Base-by-base conservation (phyloP, 2,797 vertebrate genomes). In the Coendou prehensilis region DNA sequence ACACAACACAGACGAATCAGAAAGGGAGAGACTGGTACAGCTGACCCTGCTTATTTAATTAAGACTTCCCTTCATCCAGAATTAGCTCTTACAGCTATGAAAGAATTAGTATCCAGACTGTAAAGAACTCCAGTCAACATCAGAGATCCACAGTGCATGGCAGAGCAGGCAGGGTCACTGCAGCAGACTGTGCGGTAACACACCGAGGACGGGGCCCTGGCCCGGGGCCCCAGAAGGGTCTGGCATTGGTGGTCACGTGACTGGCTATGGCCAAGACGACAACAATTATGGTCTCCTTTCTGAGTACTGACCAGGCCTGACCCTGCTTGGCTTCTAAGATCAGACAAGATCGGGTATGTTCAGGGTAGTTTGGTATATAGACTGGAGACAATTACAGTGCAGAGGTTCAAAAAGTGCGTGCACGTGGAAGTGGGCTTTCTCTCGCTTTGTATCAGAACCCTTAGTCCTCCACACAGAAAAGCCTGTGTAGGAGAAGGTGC, bases 1-100 rank as follows among this genome's bases (percentile, higher is more conserved):
- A 9, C 11, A 64, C 15, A 41, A 52, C 59, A 47, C 13, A 37
- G 64, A 23, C 14, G 30, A 54, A 64, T 54, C 15, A 50, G 33
- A 50, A 79, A 79, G 5, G 18, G 37, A 64, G 81, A 63, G 47
- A 9, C n/a, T 37, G 37, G 57, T 4, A 4, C 2, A 41, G 15
- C 45, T 61, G 23, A 17, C 17, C 64, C 91, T 37, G 26, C n/a
- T 89, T 59, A 45, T 71, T 75, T 73, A 87, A 83, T 81, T 69
- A 83, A 90, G 61, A 81, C 54, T 30, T 52, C 75, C 87, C 63
- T 33, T 78, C 47, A 96, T 20, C 18, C 89, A 56, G 78, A 85
- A 92, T 76, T 17, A 78, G 88, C 13, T 63, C 45, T 41, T 2
- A 61, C 11, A 78, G 20, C 57, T n/a, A 80, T 69, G 2, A 93